phyloP scores from a whole-genome alignment of 1,140 invertebrate genomes.

The Bombus difficillimus region DNA sequence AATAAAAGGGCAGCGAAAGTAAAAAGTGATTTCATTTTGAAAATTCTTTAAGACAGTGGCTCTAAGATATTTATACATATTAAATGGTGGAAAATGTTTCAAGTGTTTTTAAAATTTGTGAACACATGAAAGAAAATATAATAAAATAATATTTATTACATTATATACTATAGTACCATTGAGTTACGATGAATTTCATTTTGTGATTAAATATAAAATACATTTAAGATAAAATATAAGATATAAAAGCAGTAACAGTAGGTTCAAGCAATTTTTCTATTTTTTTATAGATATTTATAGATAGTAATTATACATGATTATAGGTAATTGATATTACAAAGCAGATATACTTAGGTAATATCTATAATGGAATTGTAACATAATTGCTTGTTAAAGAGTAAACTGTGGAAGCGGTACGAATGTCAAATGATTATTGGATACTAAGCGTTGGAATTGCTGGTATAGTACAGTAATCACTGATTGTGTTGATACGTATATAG shows the following conservation, averaged over 20 bases:
- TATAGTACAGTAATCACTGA: not conserved
- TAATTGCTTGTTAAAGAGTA: not conserved
- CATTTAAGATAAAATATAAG: not conserved
- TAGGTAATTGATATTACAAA: too few species aligned
- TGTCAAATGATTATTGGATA: not conserved
- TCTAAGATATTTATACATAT: too few species aligned
- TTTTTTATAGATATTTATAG: too few species aligned
- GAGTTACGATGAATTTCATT: not conserved
- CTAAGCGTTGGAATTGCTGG: not conserved
- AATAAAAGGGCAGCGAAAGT: constrained; percentile 22
- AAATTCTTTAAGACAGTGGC: constrained; percentile 11
- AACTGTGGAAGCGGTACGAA: not conserved
- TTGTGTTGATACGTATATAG: not conserved
- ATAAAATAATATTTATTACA: too few species aligned
- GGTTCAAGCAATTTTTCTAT: not conserved
- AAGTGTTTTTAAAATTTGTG: too few species aligned
- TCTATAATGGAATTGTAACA: not conserved
- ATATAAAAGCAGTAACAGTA: not conserved
- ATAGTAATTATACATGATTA: too few species aligned
- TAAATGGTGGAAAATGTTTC: too few species aligned
- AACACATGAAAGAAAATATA: too few species aligned
- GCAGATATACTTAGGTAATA: too few species aligned
- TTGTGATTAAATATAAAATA: not conserved
- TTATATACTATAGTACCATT: not conserved
- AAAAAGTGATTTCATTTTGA: constrained; percentile 45